Evolutionary conservation across 2,113 vertebrate species (phyloP).

Genomic region (Galeopterus variegatus): DNA sequence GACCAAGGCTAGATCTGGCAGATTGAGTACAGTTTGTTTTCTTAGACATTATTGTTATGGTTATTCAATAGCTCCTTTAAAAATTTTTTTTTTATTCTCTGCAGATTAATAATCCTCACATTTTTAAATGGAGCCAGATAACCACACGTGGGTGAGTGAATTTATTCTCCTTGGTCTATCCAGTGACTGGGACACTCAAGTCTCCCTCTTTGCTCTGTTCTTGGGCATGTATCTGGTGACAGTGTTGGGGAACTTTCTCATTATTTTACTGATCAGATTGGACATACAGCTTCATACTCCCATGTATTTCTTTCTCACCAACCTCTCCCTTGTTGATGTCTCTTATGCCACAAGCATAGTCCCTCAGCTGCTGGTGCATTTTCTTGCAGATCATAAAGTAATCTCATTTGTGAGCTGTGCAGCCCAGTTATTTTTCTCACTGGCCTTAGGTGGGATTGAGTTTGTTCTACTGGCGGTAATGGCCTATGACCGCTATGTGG

Average conservation of each 20-base stretch:
- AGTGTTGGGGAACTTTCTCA: conserved; percentile 52
- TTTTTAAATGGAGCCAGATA: neutral
- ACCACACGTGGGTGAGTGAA: neutral
- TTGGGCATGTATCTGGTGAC: conserved; percentile 63
- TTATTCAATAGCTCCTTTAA: neutral
- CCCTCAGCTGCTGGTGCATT: conserved; percentile 54
- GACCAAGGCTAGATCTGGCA: neutral
- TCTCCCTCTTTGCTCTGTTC: conserved; percentile 70
- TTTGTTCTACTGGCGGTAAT: conserved; percentile 49
- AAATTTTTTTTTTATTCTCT: neutral
- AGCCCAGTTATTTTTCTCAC: conserved; percentile 58
- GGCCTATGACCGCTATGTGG: conserved; percentile 61
- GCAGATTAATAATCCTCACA: neutral
- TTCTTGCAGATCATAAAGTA: neutral
- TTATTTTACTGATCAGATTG: conserved; percentile 33
- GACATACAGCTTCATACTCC: conserved; percentile 56
- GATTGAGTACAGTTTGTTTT: neutral
- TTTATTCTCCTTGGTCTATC: conserved; percentile 68
- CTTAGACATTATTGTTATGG: neutral
- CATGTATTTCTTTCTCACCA: conserved; percentile 72
- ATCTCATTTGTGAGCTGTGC: conserved; percentile 18
- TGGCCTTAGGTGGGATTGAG: conserved; percentile 62
- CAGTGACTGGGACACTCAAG: neutral
- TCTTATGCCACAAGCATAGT: conserved; percentile 63
- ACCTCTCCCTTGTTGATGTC: conserved; percentile 58